Conservation (phyloP, 2,113 vertebrate species). For the Australoheros scitulus region DNA sequence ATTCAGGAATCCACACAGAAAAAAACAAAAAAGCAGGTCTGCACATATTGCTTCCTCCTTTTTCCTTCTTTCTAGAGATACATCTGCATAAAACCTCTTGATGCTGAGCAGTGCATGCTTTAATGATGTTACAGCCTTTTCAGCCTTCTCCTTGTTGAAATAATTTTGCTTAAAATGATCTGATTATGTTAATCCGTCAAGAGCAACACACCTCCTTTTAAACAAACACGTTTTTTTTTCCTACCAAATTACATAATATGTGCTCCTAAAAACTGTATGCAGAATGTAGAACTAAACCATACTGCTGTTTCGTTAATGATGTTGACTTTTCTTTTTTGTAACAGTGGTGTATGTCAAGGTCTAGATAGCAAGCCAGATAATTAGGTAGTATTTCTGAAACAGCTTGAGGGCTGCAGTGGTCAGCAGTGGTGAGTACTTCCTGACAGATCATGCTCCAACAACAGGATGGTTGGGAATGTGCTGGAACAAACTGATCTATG, state of each 20-base stretch:
- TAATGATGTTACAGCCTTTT: not conserved
- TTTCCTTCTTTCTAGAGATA: not conserved
- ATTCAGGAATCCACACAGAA: not conserved
- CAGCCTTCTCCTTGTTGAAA: not conserved
- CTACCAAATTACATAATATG: not conserved
- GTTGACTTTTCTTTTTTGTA: not conserved
- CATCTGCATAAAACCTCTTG: not conserved
- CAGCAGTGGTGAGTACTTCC: not conserved
- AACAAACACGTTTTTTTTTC: not conserved
- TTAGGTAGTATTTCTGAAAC: not conserved
- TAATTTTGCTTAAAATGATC: not conserved
- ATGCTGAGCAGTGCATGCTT: not conserved
- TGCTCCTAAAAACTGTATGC: not conserved
- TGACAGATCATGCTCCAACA: not conserved
- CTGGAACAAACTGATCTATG: not conserved
- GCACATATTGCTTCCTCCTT: not conserved
- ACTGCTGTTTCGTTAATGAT: not conserved
- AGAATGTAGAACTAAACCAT: not conserved
- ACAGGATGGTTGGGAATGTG: not conserved
- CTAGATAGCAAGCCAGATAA: not conserved
- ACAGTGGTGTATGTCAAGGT: not conserved
- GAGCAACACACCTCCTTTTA: not conserved
- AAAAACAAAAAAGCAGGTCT: not conserved
- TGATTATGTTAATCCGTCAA: not conserved
- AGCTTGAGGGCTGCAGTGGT: not conserved